Conservation (phyloP, 1,140 invertebrate genomes). For the Drosophila malerkotliana region DNA sequence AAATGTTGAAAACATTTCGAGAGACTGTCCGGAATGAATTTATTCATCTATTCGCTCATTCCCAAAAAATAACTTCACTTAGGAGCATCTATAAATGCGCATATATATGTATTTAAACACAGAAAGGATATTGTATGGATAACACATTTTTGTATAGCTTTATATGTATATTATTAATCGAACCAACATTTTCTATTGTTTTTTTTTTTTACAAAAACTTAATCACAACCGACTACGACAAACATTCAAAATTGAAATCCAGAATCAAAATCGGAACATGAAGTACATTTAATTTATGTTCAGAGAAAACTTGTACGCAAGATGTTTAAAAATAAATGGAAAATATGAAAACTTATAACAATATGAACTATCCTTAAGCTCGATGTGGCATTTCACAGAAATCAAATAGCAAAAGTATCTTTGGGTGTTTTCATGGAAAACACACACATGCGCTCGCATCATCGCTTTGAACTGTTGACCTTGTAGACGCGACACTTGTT, state of each 20-base stretch:
- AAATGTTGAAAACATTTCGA: slow-evolving; percentile 42
- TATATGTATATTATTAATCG: slow-evolving; percentile 70
- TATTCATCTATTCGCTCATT: slow-evolving; percentile 36
- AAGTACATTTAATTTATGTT: slow-evolving; percentile 33
- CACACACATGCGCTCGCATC: background rate
- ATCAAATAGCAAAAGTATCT: background rate
- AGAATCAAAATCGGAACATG: slow-evolving; percentile 41
- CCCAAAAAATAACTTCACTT: slow-evolving; percentile 30
- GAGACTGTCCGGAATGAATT: slow-evolving; percentile 49
- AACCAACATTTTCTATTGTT: slow-evolving; percentile 52
- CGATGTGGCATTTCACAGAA: slow-evolving; percentile 7
- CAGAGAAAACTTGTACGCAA: slow-evolving; percentile 24
- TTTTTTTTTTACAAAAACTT: slow-evolving; percentile 38
- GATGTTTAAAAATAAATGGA: slow-evolving; percentile 41
- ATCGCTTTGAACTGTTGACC: slow-evolving; percentile 55
- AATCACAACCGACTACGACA: slow-evolving; percentile 18
- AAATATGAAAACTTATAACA: slow-evolving; percentile 18
- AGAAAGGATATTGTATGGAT: slow-evolving; percentile 38
- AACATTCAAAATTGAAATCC: slow-evolving; percentile 42
- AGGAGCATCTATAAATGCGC: slow-evolving; percentile 30
- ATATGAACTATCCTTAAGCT: slow-evolving; percentile 5
- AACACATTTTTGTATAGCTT: slow-evolving; percentile 73
- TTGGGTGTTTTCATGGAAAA: slow-evolving; percentile 34
- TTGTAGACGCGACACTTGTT: slow-evolving; percentile 88
- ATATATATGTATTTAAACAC: slow-evolving; percentile 21